Conservation (phyloP, 2,797 vertebrate genomes). For the Monodelphis domestica region DNA sequence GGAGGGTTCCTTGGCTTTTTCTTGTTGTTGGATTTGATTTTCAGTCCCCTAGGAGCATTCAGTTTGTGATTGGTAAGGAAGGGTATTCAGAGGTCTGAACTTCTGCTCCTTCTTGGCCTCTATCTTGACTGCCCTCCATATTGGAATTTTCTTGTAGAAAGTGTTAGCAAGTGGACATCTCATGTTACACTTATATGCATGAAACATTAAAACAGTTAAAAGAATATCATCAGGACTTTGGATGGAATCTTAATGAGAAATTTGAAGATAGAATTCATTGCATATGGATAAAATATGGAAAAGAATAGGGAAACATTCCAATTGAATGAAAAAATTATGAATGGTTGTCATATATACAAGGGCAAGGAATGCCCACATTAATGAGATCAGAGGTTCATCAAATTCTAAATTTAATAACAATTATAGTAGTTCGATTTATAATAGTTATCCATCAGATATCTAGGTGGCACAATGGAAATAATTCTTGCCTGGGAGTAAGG, state of each 20-base stretch:
- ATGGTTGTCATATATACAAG: neutral
- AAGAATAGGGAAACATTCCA: neutral
- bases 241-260: neutral
- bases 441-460: neutral
- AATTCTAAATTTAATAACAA: neutral
- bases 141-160: neutral
- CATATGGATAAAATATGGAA: too few species aligned
- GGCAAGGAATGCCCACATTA: neutral
- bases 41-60: too few species aligned
- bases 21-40: too few species aligned
- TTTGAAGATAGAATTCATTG: too few species aligned
- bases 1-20: too few species aligned
- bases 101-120: too few species aligned
- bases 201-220: neutral
- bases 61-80: too few species aligned
- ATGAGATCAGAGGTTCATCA: neutral
- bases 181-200: neutral
- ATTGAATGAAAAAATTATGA: neutral
- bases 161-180: neutral
- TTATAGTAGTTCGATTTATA: neutral
- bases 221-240: neutral
- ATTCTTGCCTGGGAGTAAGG: neutral
- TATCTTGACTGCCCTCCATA: too few species aligned
- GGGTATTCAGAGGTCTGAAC: too few species aligned
- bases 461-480: neutral